Conservation (phyloP, 2,888 invertebrate genomes). For the Ormyrus pomaceus region DNA sequence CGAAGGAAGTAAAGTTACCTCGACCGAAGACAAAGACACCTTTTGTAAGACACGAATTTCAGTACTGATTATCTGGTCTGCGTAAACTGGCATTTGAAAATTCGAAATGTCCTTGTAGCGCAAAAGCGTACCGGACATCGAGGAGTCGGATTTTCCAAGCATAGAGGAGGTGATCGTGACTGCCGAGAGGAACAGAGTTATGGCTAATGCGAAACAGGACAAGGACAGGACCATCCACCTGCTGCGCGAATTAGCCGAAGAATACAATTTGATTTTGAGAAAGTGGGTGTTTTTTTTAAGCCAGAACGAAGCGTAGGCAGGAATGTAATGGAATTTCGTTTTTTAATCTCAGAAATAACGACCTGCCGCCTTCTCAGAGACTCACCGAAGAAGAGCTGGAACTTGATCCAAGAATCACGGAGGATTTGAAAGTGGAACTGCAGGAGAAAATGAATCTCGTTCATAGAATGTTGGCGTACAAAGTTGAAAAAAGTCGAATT, state of each 20-base stretch:
- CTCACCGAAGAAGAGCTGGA: conserved; percentile 80
- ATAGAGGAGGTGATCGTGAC: conserved; percentile 85
- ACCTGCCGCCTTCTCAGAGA: conserved; percentile 80
- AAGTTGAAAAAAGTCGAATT: conserved; percentile 83
- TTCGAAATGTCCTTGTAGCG: too few relatives aligned
- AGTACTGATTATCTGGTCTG: too few relatives aligned
- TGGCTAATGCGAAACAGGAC: conserved; percentile 80
- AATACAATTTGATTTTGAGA: conserved; percentile 79
- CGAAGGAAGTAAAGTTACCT: conserved; percentile 16
- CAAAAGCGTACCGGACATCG: conserved; percentile 70
- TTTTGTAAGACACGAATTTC: too few relatives aligned
- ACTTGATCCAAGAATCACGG: conserved; percentile 82
- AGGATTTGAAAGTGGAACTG: conserved; percentile 79
- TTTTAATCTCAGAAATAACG: conserved; percentile 76
- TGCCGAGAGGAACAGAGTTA: conserved; percentile 81
- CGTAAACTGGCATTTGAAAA: too few relatives aligned
- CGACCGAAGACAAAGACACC: too few relatives aligned
- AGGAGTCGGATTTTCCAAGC: conserved; percentile 73
- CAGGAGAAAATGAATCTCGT: conserved; percentile 81
- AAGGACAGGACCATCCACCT: conserved; percentile 79
- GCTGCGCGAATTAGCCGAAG: conserved; percentile 78
- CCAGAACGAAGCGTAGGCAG: not conserved
- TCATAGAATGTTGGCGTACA: conserved; percentile 81
- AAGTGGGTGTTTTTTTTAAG: conserved; percentile 70
- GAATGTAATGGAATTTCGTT: not conserved